Percentiles rank a stretch among this genome's conserved stretches.
Conservation (phyloP, 2,113 vertebrate genomes). For the Macrotus californicus region DNA sequence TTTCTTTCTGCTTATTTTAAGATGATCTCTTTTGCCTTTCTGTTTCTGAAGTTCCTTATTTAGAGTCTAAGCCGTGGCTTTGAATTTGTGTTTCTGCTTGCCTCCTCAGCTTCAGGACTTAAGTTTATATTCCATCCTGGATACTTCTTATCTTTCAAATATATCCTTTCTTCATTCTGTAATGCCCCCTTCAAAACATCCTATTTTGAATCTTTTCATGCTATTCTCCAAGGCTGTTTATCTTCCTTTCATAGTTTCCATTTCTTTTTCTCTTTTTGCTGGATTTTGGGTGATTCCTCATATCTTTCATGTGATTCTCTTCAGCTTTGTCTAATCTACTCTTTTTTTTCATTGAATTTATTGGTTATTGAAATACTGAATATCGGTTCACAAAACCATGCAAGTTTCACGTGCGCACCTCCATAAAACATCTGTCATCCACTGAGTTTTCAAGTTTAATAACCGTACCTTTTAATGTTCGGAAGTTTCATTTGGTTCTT, state of each 20-base stretch:
- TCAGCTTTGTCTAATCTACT: not conserved
- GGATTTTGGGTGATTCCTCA: not conserved
- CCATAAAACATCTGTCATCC: not conserved
- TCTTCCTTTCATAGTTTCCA: not conserved
- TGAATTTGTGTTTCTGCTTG: not conserved
- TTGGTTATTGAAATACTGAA: no score
- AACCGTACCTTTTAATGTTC: not conserved
- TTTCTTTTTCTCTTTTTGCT: not conserved
- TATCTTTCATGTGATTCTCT: not conserved
- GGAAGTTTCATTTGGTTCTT: not conserved
- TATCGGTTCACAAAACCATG: no score
- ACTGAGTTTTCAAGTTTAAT: not conserved
- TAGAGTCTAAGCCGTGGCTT: not conserved
- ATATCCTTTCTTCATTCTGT: not conserved
- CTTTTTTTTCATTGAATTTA: not conserved
- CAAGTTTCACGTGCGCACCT: no score
- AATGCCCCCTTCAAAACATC: not conserved
- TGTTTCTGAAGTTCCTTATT: not conserved
- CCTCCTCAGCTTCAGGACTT: not conserved
- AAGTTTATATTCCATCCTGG: not conserved
- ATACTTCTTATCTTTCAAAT: not conserved
- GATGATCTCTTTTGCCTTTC: not conserved
- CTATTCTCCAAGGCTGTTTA: not conserved
- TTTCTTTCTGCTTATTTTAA: conserved; percentile 9
- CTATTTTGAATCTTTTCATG: not conserved